Conservation (phyloP, 2,888 invertebrate genomes). For the Acrobasis repandana region DNA sequence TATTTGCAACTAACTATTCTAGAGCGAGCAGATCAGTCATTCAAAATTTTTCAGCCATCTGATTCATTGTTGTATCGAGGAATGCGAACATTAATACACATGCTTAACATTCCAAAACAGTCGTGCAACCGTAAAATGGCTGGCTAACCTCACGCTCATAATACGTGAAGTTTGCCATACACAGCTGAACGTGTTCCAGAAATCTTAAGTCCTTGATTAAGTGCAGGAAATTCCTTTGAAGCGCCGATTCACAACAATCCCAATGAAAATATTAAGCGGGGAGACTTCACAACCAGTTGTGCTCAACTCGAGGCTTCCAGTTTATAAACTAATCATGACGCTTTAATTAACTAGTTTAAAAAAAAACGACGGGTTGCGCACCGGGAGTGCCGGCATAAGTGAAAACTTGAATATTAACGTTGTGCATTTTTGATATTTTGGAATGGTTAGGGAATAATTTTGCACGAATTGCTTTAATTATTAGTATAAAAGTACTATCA, state of each 20-base stretch:
- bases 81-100: slow-evolving; percentile 13
- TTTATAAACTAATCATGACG: not conserved
- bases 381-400: too few relatives aligned
- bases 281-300: slow-evolving; percentile 55
- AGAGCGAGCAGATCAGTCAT: not conserved
- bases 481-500: too few relatives aligned
- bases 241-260: slow-evolving; percentile 66
- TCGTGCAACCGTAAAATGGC: slow-evolving; percentile 17
- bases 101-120: slow-evolving; percentile 16
- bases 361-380: too few relatives aligned
- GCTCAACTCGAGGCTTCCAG: slow-evolving; percentile 39
- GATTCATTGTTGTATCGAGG: slow-evolving; percentile 8
- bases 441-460: too few relatives aligned
- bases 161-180: slow-evolving; percentile 49
- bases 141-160: slow-evolving; percentile 30
- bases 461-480: too few relatives aligned
- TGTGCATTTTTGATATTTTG: too few relatives aligned
- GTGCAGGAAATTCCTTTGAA: slow-evolving; percentile 77
- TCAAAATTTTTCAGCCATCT: not conserved
- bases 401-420: too few relatives aligned
- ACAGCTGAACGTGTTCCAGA: slow-evolving; percentile 55
- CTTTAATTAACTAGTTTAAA: too few relatives aligned
- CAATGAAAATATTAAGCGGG: slow-evolving; percentile 63
- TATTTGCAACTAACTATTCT: too few relatives aligned
- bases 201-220: slow-evolving; percentile 64